These are phyloP conservation scores for Acronicta aceris DNA, from an alignment of 2,888 invertebrate species.

Conservation along the genomic window DNA sequence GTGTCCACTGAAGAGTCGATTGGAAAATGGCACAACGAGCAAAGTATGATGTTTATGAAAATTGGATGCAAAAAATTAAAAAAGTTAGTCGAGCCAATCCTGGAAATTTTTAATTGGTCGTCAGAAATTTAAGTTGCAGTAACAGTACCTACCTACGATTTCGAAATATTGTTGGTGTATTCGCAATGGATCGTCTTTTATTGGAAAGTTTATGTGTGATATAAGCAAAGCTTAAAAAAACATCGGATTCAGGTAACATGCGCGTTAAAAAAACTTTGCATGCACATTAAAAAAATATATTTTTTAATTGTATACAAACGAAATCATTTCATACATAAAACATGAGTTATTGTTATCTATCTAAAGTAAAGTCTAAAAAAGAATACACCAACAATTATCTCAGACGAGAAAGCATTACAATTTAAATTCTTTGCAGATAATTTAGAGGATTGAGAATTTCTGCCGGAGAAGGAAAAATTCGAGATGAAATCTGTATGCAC, in stretches of 20 bases:
- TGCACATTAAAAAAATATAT: constrained; percentile 26
- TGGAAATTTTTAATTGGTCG: constrained; percentile 67
- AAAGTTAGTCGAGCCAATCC: constrained; percentile 85
- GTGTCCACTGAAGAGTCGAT: constrained; percentile 64
- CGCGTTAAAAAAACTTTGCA: constrained; percentile 29
- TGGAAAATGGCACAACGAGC: constrained; percentile 87
- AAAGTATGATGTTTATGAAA: constrained; percentile 69
- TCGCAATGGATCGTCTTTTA: constrained; percentile 17
- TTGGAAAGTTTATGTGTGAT: constrained; percentile 5
- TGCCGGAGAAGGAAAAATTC: no score
- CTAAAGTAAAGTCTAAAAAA: no score
- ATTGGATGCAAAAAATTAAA: constrained; percentile 68
- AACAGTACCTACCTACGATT: background rate
- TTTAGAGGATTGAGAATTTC: no score
- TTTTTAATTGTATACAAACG: background rate
- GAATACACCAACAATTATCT: constrained; percentile 55
- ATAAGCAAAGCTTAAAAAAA: constrained; percentile 21
- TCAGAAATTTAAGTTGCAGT: constrained; percentile 18
- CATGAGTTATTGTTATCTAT: background rate
- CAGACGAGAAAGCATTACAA: background rate
- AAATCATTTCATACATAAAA: constrained; percentile 5
- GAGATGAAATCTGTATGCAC: no score
- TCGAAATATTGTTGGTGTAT: constrained; percentile 51
- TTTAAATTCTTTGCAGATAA: no score
- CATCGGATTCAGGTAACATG: constrained; percentile 24